Evolutionary conservation across 2,888 invertebrate species (phyloP).

Genomic region (Andrena bicolor): DNA sequence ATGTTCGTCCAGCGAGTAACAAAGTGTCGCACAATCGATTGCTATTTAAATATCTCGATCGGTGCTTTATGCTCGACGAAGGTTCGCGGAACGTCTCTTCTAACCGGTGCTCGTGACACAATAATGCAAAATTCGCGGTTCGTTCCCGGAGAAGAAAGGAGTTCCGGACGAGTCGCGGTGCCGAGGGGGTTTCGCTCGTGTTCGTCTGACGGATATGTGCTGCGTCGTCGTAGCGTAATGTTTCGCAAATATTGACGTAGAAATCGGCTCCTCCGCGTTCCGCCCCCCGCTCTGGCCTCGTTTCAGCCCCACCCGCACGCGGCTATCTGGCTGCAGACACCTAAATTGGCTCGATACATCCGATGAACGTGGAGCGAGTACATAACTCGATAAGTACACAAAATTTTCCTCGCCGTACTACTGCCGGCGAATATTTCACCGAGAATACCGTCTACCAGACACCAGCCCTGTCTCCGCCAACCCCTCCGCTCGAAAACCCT

Average conservation of each 20-base stretch:
- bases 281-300: constrained; percentile 46
- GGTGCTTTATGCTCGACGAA: too few species aligned
- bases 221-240: constrained; percentile 63
- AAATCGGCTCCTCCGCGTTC: constrained; percentile 68
- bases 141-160: constrained; percentile 1
- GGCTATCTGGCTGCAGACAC: constrained; percentile 71
- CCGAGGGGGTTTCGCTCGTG: constrained; percentile 30
- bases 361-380: constrained; percentile 73
- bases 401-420: constrained; percentile 71
- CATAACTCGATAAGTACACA: constrained; percentile 74
- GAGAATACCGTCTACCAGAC: constrained; percentile 43
- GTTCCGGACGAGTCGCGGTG: background rate
- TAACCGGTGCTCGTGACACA: constrained; percentile 28
- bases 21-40: too few species aligned
- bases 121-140: constrained; percentile 38
- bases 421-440: constrained; percentile 67
- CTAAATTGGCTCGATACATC: constrained; percentile 74
- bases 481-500: background rate
- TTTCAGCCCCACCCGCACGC: constrained; percentile 50
- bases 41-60: too few species aligned
- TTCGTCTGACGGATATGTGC: constrained; percentile 32
- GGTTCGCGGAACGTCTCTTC: constrained; percentile 12
- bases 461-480: constrained; percentile 10
- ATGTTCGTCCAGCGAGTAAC: background rate
- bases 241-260: constrained; percentile 75